Evolutionary conservation across 2,113 vertebrate genomes (phyloP).

Genomic region (Colistium nudipinnis): DNA sequence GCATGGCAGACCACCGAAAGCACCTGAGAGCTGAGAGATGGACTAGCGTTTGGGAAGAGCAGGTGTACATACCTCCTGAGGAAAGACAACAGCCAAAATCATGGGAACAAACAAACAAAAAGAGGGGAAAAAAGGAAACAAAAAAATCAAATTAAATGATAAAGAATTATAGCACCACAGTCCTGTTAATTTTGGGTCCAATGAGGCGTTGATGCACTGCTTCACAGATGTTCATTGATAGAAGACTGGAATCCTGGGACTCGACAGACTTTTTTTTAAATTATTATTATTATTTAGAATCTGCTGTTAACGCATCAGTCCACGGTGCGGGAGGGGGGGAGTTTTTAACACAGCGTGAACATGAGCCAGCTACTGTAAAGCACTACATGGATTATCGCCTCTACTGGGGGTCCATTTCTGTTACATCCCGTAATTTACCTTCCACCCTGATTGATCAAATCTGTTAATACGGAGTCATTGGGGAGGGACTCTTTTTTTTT

Average conservation of each 20-base stretch:
- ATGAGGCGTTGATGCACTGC: constrained; percentile 68
- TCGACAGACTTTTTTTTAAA: too few relatives aligned
- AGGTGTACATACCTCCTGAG: constrained; percentile 99
- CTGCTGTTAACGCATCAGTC: constrained; percentile 22
- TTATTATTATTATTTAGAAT: neutral
- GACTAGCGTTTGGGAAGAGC: constrained; percentile 76
- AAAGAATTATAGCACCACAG: constrained; percentile 84
- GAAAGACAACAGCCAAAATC: constrained; percentile 98
- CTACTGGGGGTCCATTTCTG: constrained; percentile 17
- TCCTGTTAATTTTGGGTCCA: constrained; percentile 68
- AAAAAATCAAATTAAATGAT: constrained; percentile 93
- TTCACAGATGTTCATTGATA: constrained; percentile 51
- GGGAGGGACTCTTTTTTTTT: constrained; percentile 14
- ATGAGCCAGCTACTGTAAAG: constrained; percentile 49
- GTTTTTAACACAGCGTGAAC: constrained; percentile 14
- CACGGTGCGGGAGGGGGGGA: constrained; percentile 60
- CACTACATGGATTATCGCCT: constrained; percentile 58
- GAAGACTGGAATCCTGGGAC: too few relatives aligned
- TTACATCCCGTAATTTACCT: constrained; percentile 34
- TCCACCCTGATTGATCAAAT: constrained; percentile 62
- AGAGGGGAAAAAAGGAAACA: constrained; percentile 93
- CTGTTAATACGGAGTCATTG: constrained; percentile 14
- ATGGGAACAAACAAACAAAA: constrained; percentile 92
- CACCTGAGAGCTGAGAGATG: constrained; percentile 84
- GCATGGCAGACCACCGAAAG: constrained; percentile 85